Evolutionary conservation across 1,140 invertebrate species (phyloP).

Genomic region (Lordiphosa stackelbergi): DNA sequence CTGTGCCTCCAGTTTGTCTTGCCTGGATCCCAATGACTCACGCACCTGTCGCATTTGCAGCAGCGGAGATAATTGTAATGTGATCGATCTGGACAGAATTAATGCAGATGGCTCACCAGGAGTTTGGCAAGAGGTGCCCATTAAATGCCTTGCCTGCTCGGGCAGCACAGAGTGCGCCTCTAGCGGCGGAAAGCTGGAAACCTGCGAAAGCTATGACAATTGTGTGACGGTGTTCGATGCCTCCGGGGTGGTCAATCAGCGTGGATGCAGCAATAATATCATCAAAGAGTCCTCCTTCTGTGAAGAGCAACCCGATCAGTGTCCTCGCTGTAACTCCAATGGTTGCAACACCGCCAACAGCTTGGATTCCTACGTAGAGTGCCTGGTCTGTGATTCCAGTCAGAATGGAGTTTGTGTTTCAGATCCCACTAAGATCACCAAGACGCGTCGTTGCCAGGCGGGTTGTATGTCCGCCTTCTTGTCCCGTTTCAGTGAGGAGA

Average conservation of each 20-base stretch:
- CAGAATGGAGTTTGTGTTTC: conserved; percentile 32
- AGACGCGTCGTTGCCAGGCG: conserved; percentile 49
- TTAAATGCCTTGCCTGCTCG: conserved; percentile 47
- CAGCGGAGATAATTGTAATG: conserved; percentile 48
- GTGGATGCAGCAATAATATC: conserved; percentile 46
- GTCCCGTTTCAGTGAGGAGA: conserved; percentile 31
- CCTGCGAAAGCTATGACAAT: conserved; percentile 46
- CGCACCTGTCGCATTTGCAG: conserved; percentile 54
- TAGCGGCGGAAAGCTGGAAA: conserved; percentile 15
- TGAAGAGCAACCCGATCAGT: conserved; percentile 36
- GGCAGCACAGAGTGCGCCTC: conserved; percentile 21
- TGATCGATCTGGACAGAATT: conserved; percentile 41
- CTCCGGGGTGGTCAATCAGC: conserved; percentile 37
- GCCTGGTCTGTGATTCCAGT: conserved; percentile 58
- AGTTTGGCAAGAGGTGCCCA: conserved; percentile 54
- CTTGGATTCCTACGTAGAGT: conserved; percentile 48
- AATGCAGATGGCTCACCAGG: conserved; percentile 53
- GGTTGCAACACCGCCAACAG: conserved; percentile 60
- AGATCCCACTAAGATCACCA: conserved; percentile 18
- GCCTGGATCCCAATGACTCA: conserved; percentile 43
- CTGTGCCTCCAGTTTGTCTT: conserved; percentile 52
- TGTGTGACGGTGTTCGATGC: conserved; percentile 61
- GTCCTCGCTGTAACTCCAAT: conserved; percentile 69
- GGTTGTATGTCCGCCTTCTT: conserved; percentile 58
- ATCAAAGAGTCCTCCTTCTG: conserved; percentile 32